Evolutionary conservation across 2,888 invertebrate genomes (phyloP).

Genomic region (Sphaerophoria taeniata): DNA sequence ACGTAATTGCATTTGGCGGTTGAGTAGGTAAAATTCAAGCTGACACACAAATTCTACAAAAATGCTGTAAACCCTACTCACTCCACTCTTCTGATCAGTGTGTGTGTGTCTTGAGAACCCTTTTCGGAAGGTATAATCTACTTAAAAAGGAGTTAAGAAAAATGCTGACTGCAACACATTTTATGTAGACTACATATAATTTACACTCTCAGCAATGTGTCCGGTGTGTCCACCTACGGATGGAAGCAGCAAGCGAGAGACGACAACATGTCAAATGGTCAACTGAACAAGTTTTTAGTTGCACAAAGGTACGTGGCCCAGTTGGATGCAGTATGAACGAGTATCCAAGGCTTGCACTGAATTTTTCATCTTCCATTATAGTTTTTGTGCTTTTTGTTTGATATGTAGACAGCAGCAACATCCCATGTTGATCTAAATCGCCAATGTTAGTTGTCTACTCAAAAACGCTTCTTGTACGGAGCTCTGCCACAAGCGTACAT

Average conservation of each 20-base stretch:
- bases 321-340: background rate
- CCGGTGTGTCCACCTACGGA: slow-evolving; percentile 57
- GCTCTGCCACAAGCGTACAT: background rate
- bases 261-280: slow-evolving; percentile 68
- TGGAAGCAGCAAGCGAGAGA: background rate
- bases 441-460: slow-evolving; percentile 56
- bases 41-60: no score
- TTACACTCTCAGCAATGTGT: slow-evolving; percentile 39
- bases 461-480: slow-evolving; percentile 60
- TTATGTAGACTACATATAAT: slow-evolving; percentile 29
- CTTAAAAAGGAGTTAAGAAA: slow-evolving; percentile 57
- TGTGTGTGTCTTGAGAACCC: background rate
- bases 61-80: background rate
- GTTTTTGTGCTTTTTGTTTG: background rate
- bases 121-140: slow-evolving; percentile 36
- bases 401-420: slow-evolving; percentile 41
- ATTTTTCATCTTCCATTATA: background rate
- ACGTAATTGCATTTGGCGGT: slow-evolving; percentile 66
- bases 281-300: slow-evolving; percentile 56
- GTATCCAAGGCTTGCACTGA: background rate
- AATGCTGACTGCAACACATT: slow-evolving; percentile 38
- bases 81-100: background rate
- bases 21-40: slow-evolving; percentile 43
- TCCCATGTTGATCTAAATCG: slow-evolving; percentile 66
- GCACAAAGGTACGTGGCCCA: slow-evolving; percentile 5